phyloP scores from a whole-genome alignment of 92 coral and sea anemone species.

The Parazoanthus atlanticus region DNA sequence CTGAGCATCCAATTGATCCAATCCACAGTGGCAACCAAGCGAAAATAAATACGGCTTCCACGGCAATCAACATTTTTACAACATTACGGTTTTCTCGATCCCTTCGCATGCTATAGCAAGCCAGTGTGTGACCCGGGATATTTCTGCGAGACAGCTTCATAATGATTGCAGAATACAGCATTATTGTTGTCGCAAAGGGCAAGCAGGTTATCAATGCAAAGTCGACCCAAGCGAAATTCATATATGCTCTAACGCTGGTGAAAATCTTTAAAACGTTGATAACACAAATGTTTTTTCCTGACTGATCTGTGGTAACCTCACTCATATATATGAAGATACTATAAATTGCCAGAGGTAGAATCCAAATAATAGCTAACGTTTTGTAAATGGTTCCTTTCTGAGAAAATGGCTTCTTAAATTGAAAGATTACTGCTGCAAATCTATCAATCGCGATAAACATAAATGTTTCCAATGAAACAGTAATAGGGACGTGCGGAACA shows the following conservation, averaged over 20 bases:
- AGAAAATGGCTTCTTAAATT: neutral
- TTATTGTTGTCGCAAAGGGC: neutral
- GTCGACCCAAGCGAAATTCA: neutral
- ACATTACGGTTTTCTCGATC: neutral
- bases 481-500: neutral
- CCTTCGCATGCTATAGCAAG: neutral
- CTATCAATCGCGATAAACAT: neutral
- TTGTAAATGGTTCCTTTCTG: neutral
- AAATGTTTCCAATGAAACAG: neutral
- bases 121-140: neutral
- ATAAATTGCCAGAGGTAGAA: neutral
- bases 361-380: neutral
- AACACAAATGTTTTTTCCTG: neutral
- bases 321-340: constrained; percentile 1
- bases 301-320: neutral
- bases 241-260: neutral
- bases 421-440: neutral
- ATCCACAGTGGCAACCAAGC: constrained; percentile 1
- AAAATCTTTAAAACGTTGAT: neutral
- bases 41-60: neutral
- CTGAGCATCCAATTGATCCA: neutral
- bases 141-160: neutral
- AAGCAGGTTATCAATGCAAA: neutral
- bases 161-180: neutral
- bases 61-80: constrained; percentile 2